Evolutionary conservation across 35 echinoderm and acorn worm genomes (phyloP).

Genomic region (Nesometra sesokonis): DNA sequence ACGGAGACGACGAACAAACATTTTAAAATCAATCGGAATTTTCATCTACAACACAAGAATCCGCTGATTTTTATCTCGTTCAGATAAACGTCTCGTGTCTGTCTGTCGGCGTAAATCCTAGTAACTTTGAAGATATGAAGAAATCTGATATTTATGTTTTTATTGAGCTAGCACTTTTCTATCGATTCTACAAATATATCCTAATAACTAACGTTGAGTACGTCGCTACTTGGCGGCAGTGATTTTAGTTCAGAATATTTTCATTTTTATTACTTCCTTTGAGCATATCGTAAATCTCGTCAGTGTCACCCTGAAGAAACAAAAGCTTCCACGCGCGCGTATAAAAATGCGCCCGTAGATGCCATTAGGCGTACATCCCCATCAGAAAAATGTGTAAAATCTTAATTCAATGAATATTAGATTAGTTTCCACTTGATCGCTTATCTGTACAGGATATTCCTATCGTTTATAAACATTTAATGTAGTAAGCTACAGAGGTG

Average conservation of each 20-base stretch:
- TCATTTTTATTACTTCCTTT: neutral
- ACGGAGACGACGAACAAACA: neutral
- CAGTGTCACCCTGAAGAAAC: too few species aligned
- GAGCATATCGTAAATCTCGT: too few species aligned
- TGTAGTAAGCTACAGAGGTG: too few species aligned
- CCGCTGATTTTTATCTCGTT: neutral
- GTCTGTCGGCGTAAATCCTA: neutral
- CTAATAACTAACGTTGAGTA: neutral
- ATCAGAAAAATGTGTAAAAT: too few species aligned
- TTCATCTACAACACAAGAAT: neutral
- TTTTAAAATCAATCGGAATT: neutral
- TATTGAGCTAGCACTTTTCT: neutral
- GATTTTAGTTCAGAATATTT: neutral
- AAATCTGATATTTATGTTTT: neutral
- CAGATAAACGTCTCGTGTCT: neutral
- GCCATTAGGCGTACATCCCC: too few species aligned
- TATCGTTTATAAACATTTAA: too few species aligned
- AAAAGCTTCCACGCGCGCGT: too few species aligned
- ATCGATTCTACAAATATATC: neutral
- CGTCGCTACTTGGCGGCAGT: neutral
- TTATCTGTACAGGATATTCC: too few species aligned
- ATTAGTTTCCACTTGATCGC: too few species aligned
- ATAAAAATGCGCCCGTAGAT: too few species aligned
- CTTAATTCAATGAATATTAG: too few species aligned
- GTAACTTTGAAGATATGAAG: neutral